phyloP scores from a whole-genome alignment of 2,113 vertebrate genomes.

The Pagrus major region DNA sequence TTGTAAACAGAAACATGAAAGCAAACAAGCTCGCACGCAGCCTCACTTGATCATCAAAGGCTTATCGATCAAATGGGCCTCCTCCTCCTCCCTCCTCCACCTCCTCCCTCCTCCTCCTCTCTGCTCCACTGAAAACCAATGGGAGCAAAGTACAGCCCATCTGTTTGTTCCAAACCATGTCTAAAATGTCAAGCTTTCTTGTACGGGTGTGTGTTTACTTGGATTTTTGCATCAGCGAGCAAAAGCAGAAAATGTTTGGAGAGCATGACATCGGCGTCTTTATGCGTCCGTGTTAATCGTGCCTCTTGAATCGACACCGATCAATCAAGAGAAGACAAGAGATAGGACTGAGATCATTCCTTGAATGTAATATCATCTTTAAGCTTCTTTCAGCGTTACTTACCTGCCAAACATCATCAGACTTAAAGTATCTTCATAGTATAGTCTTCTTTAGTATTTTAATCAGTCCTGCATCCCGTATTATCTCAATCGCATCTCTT shows the following conservation, averaged over 20 bases:
- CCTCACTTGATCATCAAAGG: constrained; percentile 82
- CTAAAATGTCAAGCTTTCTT: constrained; percentile 44
- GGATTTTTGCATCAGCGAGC: neutral
- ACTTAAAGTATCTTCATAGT: no score
- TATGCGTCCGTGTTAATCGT: neutral
- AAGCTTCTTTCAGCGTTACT: no score
- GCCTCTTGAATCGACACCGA: constrained; percentile 4
- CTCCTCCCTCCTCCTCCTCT: constrained; percentile 29
- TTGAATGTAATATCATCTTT: neutral
- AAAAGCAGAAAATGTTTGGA: neutral
- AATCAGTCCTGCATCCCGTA: neutral
- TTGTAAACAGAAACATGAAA: constrained; percentile 85
- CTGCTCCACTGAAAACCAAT: constrained; percentile 44
- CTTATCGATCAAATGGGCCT: constrained; percentile 77
- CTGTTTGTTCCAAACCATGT: constrained; percentile 52
- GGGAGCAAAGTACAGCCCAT: constrained; percentile 53
- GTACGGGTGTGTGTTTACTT: neutral
- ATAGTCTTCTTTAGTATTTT: no score
- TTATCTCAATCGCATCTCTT: no score
- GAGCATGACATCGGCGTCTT: neutral
- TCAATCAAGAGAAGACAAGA: neutral
- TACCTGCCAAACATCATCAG: no score
- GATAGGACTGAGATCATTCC: neutral
- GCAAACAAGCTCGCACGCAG: constrained; percentile 75
- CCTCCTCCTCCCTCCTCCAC: constrained; percentile 43